Conservation (phyloP, 2,797 vertebrate species). For the Denticeps clupeoides region DNA sequence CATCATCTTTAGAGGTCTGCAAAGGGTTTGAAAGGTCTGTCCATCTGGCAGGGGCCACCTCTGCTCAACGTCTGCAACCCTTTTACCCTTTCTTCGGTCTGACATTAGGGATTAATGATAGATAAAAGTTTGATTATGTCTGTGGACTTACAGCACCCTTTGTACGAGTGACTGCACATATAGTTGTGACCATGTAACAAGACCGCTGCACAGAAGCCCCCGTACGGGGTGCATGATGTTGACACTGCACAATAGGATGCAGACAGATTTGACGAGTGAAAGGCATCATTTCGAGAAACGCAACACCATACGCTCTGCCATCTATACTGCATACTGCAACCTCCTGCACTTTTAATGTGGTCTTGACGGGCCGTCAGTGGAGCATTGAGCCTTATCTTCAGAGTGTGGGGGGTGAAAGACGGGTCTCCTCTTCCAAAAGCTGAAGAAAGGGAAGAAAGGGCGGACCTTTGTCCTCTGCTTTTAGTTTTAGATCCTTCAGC, state of each 20-base stretch:
- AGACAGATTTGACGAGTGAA: slow-evolving; percentile 15
- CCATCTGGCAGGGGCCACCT: no score
- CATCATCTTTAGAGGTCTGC: no score
- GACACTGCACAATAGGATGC: slow-evolving; percentile 10
- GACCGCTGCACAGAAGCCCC: neutral
- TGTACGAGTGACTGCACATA: neutral
- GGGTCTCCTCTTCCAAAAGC: no score
- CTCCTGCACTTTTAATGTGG: slow-evolving; percentile 25
- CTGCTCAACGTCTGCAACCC: no score
- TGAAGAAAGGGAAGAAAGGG: neutral
- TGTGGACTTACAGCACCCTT: no score
- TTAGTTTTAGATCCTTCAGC: neutral
- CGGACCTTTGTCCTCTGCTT: no score
- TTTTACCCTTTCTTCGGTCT: no score
- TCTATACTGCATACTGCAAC: neutral
- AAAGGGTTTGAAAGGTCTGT: no score
- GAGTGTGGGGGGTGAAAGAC: no score
- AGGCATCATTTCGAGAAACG: slow-evolving; percentile 15
- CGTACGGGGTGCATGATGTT: neutral
- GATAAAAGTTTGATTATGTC: no score
- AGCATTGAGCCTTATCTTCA: slow-evolving; percentile 5
- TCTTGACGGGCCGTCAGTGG: slow-evolving; percentile 16
- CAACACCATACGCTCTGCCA: slow-evolving; percentile 3
- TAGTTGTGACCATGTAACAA: neutral
- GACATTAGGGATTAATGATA: no score